Conservation (phyloP, 2,797 vertebrate genomes). For the Craterocephalus amniculus region DNA sequence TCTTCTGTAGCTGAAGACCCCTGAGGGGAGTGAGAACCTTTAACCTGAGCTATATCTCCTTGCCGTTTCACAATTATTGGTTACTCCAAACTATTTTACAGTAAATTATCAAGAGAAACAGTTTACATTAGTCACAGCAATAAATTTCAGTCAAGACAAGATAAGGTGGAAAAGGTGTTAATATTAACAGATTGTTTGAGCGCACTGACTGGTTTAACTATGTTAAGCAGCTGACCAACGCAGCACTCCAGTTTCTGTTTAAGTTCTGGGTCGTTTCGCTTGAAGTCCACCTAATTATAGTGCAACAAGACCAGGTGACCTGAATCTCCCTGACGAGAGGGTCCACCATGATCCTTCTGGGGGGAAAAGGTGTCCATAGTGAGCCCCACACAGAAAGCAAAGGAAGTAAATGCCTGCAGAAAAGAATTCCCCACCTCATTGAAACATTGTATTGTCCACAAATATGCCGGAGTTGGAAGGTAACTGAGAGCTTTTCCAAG, state of each 20-base stretch:
- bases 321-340: neutral
- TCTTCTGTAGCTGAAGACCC: constrained; percentile 38
- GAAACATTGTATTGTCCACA: neutral
- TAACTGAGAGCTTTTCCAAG: constrained; percentile 22
- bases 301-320: constrained; percentile 1
- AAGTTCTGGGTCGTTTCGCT: neutral
- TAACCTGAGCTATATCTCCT: neutral
- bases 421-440: neutral
- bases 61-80: constrained; percentile 6
- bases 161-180: neutral
- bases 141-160: neutral
- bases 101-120: constrained; percentile 1
- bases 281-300: no score
- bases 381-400: neutral
- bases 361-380: neutral
- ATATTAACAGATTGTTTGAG: neutral
- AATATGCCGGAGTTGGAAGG: constrained; percentile 26
- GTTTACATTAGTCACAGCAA: no score
- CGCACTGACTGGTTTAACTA: neutral
- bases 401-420: neutral
- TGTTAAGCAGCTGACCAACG: neutral
- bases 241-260: neutral
- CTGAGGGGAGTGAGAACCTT: constrained; percentile 10
- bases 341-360: constrained; percentile 4
- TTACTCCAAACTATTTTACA: neutral